These are phyloP conservation scores for Scyliorhinus canicula DNA, from an alignment of 2,797 vertebrate species.

Conservation along the genomic window DNA sequence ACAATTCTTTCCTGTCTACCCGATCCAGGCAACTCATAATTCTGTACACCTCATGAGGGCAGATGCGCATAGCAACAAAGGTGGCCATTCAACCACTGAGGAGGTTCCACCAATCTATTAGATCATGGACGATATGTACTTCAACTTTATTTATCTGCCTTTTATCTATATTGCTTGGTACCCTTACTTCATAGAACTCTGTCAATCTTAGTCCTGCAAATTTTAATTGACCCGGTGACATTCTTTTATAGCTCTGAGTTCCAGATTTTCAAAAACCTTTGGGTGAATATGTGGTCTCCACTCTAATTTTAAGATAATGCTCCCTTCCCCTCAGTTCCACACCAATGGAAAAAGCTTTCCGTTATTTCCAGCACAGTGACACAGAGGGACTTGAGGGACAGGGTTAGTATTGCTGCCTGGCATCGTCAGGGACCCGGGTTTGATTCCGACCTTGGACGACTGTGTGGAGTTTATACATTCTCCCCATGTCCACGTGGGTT, in stretches of 20 bases:
- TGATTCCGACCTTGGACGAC: no score
- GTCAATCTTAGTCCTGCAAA: no score
- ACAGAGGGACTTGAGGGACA: no score
- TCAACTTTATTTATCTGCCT: background rate
- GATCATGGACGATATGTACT: background rate
- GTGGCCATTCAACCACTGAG: background rate
- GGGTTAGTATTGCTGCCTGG: no score
- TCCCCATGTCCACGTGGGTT: no score
- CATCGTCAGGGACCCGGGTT: no score
- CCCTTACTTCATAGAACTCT: background rate
- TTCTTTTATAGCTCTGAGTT: background rate
- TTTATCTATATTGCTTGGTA: background rate
- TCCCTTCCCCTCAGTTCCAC: background rate
- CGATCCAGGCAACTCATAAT: no score
- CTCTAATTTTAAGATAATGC: background rate
- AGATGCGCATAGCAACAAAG: background rate
- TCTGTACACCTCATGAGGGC: no score
- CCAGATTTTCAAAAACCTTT: background rate
- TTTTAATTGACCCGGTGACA: background rate
- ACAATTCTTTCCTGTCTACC: no score
- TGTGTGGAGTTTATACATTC: no score
- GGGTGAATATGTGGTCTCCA: background rate
- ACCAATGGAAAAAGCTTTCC: background rate
- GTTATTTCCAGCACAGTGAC: no score
- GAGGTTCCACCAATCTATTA: background rate